Base-by-base conservation (phyloP, 2,888 invertebrate species). In the Phasia obesa region DNA sequence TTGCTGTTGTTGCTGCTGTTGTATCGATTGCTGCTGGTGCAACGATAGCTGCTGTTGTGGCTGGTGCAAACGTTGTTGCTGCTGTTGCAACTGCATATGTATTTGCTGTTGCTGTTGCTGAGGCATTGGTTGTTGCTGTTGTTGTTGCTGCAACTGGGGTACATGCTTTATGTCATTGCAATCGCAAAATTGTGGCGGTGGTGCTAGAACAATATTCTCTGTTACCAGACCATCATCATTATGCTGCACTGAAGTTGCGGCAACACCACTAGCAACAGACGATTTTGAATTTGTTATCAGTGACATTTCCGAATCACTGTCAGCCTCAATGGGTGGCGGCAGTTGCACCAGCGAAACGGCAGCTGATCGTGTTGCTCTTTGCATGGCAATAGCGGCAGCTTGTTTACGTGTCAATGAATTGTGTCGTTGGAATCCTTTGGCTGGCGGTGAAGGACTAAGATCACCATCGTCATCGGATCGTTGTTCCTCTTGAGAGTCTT, bases 161-260 rank as follows among this genome's bases (percentile, higher is more conserved):
- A 88, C 85, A 83, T 91, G 91, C 85, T 91, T 91, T 53, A 92
- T 92, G 86, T 93, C 93, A 85, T 93, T 93, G 86, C 91, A 91
- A 92, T 97, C 97, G 91, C 96, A 96, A 92, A 97, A 97, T 92
- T 97, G 97, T 47, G 97, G 97, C 44, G 97, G 97, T 47, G 97
- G 97, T 25, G 97, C 96, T 84, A 96, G 92, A 17, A 96, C 93
- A 67, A 94, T 92, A 79, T 94, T 93, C 84, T 93, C 93, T 5
- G 92, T 83, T 21, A 65, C 83, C 85, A 84, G 81, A 80, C 85
- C 85, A 80, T 85, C 82, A 85, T 86, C 74, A 67, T 84, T 80
- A 75, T 53, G 84, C 81, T 79, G 85, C 67, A 83, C 84, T 62
- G 86, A 85, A 70, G 86, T 85, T 85, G 86, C 87, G 81, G 86